Base-by-base conservation (phyloP, 2,113 vertebrate species). In the Aramus guarauna region DNA sequence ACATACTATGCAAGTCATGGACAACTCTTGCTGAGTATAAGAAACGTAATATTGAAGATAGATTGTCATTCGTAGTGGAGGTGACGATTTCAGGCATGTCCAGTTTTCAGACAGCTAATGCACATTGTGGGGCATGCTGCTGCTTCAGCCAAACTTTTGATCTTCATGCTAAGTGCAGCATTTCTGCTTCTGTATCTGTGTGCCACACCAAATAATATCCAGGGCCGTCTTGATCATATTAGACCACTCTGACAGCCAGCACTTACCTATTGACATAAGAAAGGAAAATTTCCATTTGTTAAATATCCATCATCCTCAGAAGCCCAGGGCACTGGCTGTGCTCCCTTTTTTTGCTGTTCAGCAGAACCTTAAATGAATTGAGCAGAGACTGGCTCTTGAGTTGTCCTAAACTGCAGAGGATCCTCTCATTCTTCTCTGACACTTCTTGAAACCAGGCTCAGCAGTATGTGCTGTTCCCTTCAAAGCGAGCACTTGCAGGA, bases 121-220 rank as follows among this genome's bases (percentile, higher is more conserved):
- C 20, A 12, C 9, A 0, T 9, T 34, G 50, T 58, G 50, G 63
- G 50, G 26, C 29, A 11, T 1, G 1, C 36, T 41, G 56, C 43
- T 59, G 45, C 71, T 82, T 47, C 15, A 18, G 50, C 69, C 92
- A 66, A 15, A 27, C 63, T 47, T 85, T 13, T 26, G 43, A 58
- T 69, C 81, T 47, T 66, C 5, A 0, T 12, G 15, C 41, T 9
- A 32, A 59, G 15, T 12, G 69, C 71, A 36, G 50, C 37, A 3
- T 64, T 81, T 81, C 76, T 71, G 41, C 17, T 53, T 58, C 16
- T 11, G 0, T 26, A 6, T 14, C 41, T 47, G 5, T 37, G 30
- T 29, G 39, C 23, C 64, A 21, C 63, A 32, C 32, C 37, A 45
- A 34, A 13, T 1, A 23, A 36, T 15, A 12, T 29, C 64, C 5